Evolutionary conservation across 2,797 vertebrate genomes (phyloP), one percentile per base, ranked within the genome.

Genomic region (Sebastes trivittatus): DNA sequence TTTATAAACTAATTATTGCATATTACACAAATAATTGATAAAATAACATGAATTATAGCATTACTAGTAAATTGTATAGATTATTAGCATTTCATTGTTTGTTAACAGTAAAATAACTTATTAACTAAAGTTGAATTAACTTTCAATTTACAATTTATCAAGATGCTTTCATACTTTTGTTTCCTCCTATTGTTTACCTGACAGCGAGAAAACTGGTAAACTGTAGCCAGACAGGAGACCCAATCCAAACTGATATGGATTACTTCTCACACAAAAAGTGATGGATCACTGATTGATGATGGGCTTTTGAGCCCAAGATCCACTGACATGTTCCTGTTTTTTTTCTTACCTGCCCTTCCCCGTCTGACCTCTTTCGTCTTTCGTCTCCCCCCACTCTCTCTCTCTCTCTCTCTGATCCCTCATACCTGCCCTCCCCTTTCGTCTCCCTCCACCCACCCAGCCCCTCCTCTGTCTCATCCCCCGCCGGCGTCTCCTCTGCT

Each of bases 201-300:
- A 80, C 27, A 72, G 34, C 3, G 14, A 65, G 14, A 71, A 56
- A 66, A 36, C 46, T 70, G 63, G 13, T 56, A 42, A 78, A 62
- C 65, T 80, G 11, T 72, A 77, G 59, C 65, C 52, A 46, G 69
- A 68, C 55, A 64, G 18, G 29, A 87, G 72, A 78, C 71, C 32
- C 77, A 78, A 84, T 72, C 30, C 54, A 68, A 54, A 64, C 68
- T 81, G 80, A 80, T 78, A 81, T 36, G 32, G 63, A 75, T 83
- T 78, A 75, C 22, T 78, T 74, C 56, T 67, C 63, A 62, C 54
- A 59, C 36, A 62, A 30, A 61, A 32, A 82, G n/a, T 78, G 62
- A 84, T 55, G 61, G 52, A 82, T 83, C 2, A 7, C 25, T 87
- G 88, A 90, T 79, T 86, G 75, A 83, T 86, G 75, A 83, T 34